Base-by-base conservation (phyloP, 2,113 vertebrate genomes). In the Scophthalmus maximus region DNA sequence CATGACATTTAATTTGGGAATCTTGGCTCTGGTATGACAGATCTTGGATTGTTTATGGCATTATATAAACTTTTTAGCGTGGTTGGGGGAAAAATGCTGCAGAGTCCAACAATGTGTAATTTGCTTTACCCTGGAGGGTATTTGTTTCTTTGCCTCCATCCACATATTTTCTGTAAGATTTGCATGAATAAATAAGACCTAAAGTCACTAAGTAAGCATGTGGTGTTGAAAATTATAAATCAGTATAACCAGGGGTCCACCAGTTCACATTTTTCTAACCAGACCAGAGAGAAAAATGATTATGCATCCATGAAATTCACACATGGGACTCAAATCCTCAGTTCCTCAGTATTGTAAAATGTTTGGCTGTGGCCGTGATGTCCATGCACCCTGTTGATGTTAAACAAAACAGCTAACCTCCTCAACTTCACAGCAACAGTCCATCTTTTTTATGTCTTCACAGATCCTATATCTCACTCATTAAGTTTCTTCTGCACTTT, bases 401-500 rank as follows among this genome's bases (percentile, higher is more conserved):
- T 30, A 17, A 29, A 27, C 7, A 4, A 5, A 42, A 53, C 18
- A 15, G 20, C 32, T 47, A 26, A n/a, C 10, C 4, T 22, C 26
- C 27, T 50, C 25, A 38, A 22, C 23, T 14, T 25, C 26, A 38
- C 10, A 61, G 29, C 17, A 5, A 63, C 27, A 63, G 20, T 57
- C 42, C 8, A 23, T 59, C 7, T 29, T 42, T 68, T 68, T 42
- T 17, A 1, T 22, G 52, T 59, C 50, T 62, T 22, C 59, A 59
- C 42, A 63, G 59, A 51, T 76, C 29, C 44, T 38, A 57, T 73
- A 47, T 44, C 47, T 30, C 40, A 52, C 11, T 64, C 38, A 62
- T 84, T 71, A 76, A 22, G 22, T 68, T 81, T 55, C 50, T 57
- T 17, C 30, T 27, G 34, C 59, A 26, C 12, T 66, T 42, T 6